A percentile compares a stretch with the other conserved stretches of the same genome.
phyloP scores from a whole-genome alignment of 53 echinoderm and acorn worm species.

The Antedon mediterranea region DNA sequence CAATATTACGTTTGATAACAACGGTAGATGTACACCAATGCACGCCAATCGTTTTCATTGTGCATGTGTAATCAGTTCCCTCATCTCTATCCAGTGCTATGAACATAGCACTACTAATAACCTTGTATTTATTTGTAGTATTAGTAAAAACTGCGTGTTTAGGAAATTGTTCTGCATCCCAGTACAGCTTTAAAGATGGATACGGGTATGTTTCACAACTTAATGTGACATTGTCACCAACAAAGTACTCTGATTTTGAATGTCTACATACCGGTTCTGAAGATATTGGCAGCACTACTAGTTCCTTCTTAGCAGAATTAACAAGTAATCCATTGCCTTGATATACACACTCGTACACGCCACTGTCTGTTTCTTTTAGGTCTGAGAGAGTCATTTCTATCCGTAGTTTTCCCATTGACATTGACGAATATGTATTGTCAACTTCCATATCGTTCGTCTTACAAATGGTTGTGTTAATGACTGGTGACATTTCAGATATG shows the following conservation, averaged over 20 bases:
- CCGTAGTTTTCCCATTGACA: neutral
- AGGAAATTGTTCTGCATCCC: neutral
- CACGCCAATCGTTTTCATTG: neutral
- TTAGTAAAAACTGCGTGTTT: neutral
- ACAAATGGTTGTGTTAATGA: neutral
- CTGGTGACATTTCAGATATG: neutral
- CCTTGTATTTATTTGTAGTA: neutral
- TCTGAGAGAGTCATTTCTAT: neutral
- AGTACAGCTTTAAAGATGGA: neutral
- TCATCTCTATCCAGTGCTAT: neutral
- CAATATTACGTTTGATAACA: neutral
- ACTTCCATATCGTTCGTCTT: neutral
- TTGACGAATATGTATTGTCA: neutral
- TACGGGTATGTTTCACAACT: neutral
- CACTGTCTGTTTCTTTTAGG: neutral
- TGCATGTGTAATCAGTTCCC: neutral
- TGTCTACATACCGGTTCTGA: neutral
- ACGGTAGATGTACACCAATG: neutral
- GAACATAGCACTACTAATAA: neutral
- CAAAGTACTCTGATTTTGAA: neutral
- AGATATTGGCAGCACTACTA: neutral
- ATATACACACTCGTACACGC: neutral
- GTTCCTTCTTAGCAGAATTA: neutral
- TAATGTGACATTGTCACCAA: neutral
- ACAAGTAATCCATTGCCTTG: neutral